A percentile compares a stretch with the other conserved stretches of the same genome.
phyloP scores from a whole-genome alignment of 2,797 vertebrate genomes.

The Oreochromis grahami region DNA sequence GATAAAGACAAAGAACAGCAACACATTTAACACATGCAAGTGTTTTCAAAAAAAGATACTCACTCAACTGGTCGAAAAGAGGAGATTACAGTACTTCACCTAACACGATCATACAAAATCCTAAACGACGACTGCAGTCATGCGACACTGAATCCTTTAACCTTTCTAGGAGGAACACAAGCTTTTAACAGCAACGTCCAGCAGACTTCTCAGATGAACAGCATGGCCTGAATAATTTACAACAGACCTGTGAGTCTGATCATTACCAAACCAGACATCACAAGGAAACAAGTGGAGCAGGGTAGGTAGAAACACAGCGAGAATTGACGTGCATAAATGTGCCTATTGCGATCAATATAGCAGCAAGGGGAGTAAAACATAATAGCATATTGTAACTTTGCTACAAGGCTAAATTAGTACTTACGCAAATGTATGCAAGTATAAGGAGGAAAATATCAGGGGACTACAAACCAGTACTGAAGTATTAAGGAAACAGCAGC shows the following conservation, averaged over 20 bases:
- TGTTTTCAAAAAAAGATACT: constrained; percentile 13
- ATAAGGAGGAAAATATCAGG: background rate
- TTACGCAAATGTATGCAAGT: background rate
- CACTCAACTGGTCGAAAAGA: constrained; percentile 10
- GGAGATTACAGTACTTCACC: background rate
- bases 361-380: background rate
- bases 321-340: background rate
- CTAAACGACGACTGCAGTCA: background rate
- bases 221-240: constrained; percentile 69
- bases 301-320: background rate
- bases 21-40: background rate
- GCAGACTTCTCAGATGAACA: constrained; percentile 59
- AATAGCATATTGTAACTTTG: background rate
- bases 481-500: background rate
- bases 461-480: background rate
- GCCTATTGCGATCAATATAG: background rate
- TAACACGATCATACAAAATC: background rate
- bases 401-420: background rate
- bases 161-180: background rate
- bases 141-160: background rate
- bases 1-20: background rate
- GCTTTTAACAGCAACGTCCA: background rate
- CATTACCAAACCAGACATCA: background rate
- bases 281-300: background rate
- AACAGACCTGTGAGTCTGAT: constrained; percentile 23